Conservation (phyloP, 2,113 vertebrate genomes). For the Corvus cornix region DNA sequence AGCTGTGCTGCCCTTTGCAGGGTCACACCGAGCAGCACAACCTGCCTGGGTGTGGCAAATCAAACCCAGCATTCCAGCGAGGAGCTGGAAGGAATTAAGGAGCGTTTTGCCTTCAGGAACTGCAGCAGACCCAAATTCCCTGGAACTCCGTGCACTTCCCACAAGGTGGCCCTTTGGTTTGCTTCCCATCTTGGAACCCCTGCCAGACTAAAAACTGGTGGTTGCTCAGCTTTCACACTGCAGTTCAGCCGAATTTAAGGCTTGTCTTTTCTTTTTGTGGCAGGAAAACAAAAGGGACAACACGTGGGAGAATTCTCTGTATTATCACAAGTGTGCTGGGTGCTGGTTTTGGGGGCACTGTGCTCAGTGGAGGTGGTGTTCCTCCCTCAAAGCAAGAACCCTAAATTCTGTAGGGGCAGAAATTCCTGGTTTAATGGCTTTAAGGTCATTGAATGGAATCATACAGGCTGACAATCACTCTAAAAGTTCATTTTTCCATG, state of each 20-base stretch:
- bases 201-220: neutral
- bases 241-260: neutral
- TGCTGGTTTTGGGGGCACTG: neutral
- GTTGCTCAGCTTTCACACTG: neutral
- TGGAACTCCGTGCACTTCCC: neutral
- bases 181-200: neutral
- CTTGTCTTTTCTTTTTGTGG: neutral
- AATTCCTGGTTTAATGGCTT: neutral
- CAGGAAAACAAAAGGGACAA: conserved; percentile 17
- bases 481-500: neutral
- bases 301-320: neutral
- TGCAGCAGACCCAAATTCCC: neutral
- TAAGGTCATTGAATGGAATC: conserved; percentile 3
- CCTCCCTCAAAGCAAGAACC: neutral
- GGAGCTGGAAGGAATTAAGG: neutral
- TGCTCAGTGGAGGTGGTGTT: neutral
- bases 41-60: neutral
- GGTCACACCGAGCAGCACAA: neutral
- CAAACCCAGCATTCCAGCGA: neutral
- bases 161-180: neutral
- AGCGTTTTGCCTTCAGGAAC: neutral
- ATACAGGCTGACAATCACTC: neutral
- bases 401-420: neutral
- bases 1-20: neutral
- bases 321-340: neutral